phyloP scores from a whole-genome alignment of 2,888 invertebrate genomes.

The Willowsia nigromaculata region DNA sequence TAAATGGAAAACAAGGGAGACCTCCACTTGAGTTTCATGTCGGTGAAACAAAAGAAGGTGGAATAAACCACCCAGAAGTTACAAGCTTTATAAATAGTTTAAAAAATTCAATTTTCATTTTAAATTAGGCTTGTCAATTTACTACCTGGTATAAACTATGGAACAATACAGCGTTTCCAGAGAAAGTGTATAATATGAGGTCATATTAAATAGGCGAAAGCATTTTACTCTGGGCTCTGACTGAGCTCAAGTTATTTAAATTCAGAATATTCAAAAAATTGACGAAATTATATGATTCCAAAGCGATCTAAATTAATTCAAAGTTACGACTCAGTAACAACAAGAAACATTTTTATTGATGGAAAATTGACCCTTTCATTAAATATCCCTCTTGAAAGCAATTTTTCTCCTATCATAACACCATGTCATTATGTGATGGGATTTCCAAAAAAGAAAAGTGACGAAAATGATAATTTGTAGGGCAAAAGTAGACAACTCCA shows the following conservation, averaged over 20 bases:
- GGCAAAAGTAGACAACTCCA: not conserved
- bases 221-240: not conserved
- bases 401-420: not conserved
- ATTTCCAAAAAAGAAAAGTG: not conserved
- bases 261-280: not conserved
- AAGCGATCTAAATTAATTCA: slow-evolving; percentile 53
- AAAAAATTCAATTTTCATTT: slow-evolving; percentile 71
- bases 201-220: no score
- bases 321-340: slow-evolving; percentile 19
- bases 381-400: not conserved
- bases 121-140: slow-evolving; percentile 64
- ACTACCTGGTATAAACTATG: slow-evolving; percentile 2
- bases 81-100: slow-evolving; percentile 67
- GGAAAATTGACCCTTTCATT: not conserved
- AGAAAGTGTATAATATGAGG: no score
- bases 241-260: not conserved
- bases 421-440: not conserved
- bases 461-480: not conserved
- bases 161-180: no score
- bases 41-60: slow-evolving; percentile 50
- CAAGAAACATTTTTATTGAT: not conserved
- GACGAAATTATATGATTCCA: slow-evolving; percentile 37
- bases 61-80: slow-evolving; percentile 69
- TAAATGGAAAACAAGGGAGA: slow-evolving; percentile 28
- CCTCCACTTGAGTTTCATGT: slow-evolving; percentile 11